Evolutionary conservation across 2,797 vertebrate species (phyloP), one percentile per base, ranked within the genome.

Genomic region (Sebastes kiyomatsui): DNA sequence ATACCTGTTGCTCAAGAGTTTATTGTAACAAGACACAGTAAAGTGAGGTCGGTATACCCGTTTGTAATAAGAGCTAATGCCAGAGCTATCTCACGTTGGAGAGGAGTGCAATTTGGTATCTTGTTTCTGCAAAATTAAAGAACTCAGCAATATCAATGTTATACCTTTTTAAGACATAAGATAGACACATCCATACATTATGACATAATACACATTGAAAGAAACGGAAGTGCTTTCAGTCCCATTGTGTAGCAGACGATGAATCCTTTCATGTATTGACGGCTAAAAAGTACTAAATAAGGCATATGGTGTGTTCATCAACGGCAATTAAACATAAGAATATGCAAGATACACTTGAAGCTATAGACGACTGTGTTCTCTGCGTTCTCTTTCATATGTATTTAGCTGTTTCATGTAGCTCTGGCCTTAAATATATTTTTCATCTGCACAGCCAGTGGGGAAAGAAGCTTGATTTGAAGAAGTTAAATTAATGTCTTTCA

Each of bases 61-160:
- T 73, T 67, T 68, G 67, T 65, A 80, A 88, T 90, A 83, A 85
- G 67, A 81, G 52, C 77, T 74, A 75, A 75, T 81, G 65, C 77
- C 65, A 69, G 28, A 79, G 75, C 61, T 77, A 59, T 78, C 67
- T 80, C 84, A 86, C 88, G 76, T 84, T 18, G 61, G 23, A 84
- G 83, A 81, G 69, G 58, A 61, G 60, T 75, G 80, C 58, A 68
- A 80, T 79, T 81, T 72, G 64, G 67, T 72, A 70, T 84, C 49
- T 66, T 33, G 62, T 79, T 81, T 73, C 66, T 56, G 52, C 18
- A 54, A 65, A 80, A 49, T 70, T 42, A 86, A 87, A 87, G 25
- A 55, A 67, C 62, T 62, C 7, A 4, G 18, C 10, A 33, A 72
- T 33, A 33, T 38, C 25, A 62, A 11, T 11, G 20, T 12, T 33